These are phyloP conservation scores for Perca schrenkii DNA, from an alignment of 2,113 vertebrate species.

Conservation along the genomic window DNA sequence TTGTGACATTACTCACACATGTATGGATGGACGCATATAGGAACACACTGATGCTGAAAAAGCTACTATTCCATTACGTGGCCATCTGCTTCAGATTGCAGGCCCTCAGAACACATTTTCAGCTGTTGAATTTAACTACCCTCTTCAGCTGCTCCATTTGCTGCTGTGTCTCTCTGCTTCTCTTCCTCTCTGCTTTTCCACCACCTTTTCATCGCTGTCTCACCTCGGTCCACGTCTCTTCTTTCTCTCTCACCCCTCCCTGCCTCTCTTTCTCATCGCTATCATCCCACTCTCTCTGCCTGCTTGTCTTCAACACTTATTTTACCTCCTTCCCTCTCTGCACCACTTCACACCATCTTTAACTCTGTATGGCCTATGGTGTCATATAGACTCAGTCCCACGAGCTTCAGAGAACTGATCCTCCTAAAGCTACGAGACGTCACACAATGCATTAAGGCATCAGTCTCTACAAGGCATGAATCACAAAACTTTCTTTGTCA, in stretches of 20 bases:
- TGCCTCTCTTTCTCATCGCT: slow-evolving; percentile 1
- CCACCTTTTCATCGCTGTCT: slow-evolving; percentile 34
- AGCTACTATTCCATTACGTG: slow-evolving; percentile 50
- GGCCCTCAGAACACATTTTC: slow-evolving; percentile 64
- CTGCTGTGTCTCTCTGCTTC: slow-evolving; percentile 39
- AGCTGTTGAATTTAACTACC: slow-evolving; percentile 67
- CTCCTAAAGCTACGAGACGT: slow-evolving; percentile 10
- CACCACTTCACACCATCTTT: slow-evolving; percentile 52
- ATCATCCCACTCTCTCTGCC: slow-evolving; percentile 31
- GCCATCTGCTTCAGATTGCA: slow-evolving; percentile 53
- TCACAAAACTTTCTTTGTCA: slow-evolving; percentile 9
- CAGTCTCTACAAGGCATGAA: not conserved
- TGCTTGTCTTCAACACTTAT: slow-evolving; percentile 38
- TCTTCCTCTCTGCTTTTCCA: slow-evolving; percentile 19
- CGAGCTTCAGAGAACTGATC: not conserved
- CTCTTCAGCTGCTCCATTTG: slow-evolving; percentile 65
- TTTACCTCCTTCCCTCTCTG: slow-evolving; percentile 27
- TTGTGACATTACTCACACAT: slow-evolving; percentile 43
- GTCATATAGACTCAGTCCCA: slow-evolving; percentile 38
- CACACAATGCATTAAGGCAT: not conserved
- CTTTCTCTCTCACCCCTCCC: not conserved
- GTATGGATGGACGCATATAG: slow-evolving; percentile 37
- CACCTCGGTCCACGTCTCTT: slow-evolving; percentile 35
- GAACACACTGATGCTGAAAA: slow-evolving; percentile 44
- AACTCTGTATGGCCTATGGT: slow-evolving; percentile 41